Evolutionary conservation across 1,140 invertebrate species (phyloP).

Genomic region (Cydia amplana): DNA sequence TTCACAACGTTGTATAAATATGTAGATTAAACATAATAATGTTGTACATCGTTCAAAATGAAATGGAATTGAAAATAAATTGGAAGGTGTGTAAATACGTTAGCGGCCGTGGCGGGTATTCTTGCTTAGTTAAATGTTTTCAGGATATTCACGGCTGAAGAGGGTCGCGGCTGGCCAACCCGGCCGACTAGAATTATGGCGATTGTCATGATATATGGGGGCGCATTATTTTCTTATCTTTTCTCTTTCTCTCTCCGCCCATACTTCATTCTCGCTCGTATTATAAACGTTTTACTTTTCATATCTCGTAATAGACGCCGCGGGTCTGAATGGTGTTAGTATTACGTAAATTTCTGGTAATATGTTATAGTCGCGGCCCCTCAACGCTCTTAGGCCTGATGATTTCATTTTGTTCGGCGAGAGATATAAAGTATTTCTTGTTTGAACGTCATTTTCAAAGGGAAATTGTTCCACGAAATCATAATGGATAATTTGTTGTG

Average conservation of each 20-base stretch:
- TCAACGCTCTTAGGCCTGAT: constrained; percentile 43
- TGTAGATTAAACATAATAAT: background rate
- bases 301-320: constrained; percentile 66
- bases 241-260: constrained; percentile 40
- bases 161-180: constrained; percentile 37
- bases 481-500: constrained; percentile 7
- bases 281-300: constrained; percentile 75
- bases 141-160: constrained; percentile 37
- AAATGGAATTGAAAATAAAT: constrained; percentile 17
- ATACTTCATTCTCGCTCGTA: constrained; percentile 63
- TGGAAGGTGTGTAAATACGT: constrained; percentile 40
- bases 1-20: background rate
- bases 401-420: constrained; percentile 50
- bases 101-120: constrained; percentile 33
- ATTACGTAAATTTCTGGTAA: constrained; percentile 57
- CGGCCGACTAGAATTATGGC: constrained; percentile 38
- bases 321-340: constrained; percentile 53
- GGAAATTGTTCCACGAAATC: constrained; percentile 67
- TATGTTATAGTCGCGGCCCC: constrained; percentile 53
- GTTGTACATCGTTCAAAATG: background rate
- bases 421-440: constrained; percentile 57
- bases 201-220: constrained; percentile 43
- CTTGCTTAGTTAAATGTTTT: constrained; percentile 41
- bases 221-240: constrained; percentile 47
- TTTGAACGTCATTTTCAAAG: constrained; percentile 54